These are phyloP conservation scores for Oreochromis aureus DNA, from an alignment of 2,113 vertebrate genomes.

Conservation along the genomic window DNA sequence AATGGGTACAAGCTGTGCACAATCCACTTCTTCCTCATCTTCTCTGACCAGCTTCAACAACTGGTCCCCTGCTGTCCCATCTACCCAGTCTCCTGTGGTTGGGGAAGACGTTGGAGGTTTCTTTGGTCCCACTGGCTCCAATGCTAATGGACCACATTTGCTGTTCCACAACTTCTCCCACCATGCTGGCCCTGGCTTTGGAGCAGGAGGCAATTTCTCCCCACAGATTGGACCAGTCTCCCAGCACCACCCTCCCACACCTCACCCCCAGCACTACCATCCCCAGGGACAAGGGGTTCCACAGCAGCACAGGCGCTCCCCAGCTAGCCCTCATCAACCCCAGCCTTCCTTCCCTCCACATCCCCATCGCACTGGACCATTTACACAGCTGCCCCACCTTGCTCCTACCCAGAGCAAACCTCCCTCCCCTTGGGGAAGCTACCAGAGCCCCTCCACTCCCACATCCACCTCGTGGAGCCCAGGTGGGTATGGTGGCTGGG, in stretches of 20 bases:
- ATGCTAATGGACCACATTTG: conserved; percentile 87
- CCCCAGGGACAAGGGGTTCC: conserved; percentile 90
- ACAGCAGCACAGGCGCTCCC: conserved; percentile 72
- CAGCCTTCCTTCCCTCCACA: conserved; percentile 92
- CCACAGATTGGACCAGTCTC: conserved; percentile 94
- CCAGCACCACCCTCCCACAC: conserved; percentile 91
- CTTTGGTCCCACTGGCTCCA: conserved; percentile 90
- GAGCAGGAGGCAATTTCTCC: conserved; percentile 86
- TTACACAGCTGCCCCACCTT: conserved; percentile 94
- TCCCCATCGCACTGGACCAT: conserved; percentile 92
- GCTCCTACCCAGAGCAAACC: conserved; percentile 93
- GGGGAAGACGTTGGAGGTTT: conserved; percentile 93
- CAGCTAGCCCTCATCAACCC: conserved; percentile 91
- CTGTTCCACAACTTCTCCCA: conserved; percentile 99
- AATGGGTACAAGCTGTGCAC: conserved; percentile 83
- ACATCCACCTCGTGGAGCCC: conserved; percentile 95
- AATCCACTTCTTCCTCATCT: conserved; percentile 89
- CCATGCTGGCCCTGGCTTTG: conserved; percentile 92
- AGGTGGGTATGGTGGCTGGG: conserved; percentile 92
- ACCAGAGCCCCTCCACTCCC: conserved; percentile 93
- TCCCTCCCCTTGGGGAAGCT: conserved; percentile 96
- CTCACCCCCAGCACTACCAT: conserved; percentile 94
- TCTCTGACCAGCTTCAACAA: conserved; percentile 95
- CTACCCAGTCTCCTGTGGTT: conserved; percentile 91
- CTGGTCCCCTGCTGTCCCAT: conserved; percentile 95